Evolutionary conservation across 2,797 vertebrate species (phyloP).

Genomic region (Pipistrellus pipistrellus): DNA sequence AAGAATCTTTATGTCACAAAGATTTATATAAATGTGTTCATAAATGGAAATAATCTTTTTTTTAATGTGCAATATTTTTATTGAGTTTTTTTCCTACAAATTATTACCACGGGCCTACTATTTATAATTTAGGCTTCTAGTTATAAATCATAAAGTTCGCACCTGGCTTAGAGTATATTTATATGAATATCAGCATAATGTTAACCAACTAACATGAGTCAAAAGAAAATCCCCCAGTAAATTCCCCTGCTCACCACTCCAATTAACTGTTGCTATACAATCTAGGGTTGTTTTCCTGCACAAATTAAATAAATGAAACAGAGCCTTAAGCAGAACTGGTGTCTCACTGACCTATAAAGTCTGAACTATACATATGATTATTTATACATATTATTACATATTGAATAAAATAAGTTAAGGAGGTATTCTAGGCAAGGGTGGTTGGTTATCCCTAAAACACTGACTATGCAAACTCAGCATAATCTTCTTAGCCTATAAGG

Average conservation of each 20-base stretch:
- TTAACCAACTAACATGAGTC: constrained; percentile 41
- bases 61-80: constrained; percentile 48
- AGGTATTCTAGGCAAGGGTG: constrained; percentile 20
- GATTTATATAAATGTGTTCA: constrained; percentile 43
- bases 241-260: background rate
- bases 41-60: constrained; percentile 63
- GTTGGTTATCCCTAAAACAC: constrained; percentile 8
- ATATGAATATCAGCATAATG: constrained; percentile 34
- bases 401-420: constrained; percentile 35
- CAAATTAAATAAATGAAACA: constrained; percentile 36
- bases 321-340: background rate
- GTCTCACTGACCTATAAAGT: background rate
- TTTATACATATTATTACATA: constrained; percentile 18
- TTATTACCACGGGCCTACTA: constrained; percentile 40
- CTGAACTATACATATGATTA: background rate
- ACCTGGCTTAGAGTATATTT: constrained; percentile 43
- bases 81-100: constrained; percentile 49
- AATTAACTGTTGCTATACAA: constrained; percentile 53
- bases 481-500: background rate
- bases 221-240: constrained; percentile 67
- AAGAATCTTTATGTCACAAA: constrained; percentile 50
- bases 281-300: constrained; percentile 51
- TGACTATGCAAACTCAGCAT: constrained; percentile 46
- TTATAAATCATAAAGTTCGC: constrained; percentile 68
- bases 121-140: constrained; percentile 60